Conservation (phyloP, 92 coral and sea anemone genomes). For the Porites divaricata region DNA sequence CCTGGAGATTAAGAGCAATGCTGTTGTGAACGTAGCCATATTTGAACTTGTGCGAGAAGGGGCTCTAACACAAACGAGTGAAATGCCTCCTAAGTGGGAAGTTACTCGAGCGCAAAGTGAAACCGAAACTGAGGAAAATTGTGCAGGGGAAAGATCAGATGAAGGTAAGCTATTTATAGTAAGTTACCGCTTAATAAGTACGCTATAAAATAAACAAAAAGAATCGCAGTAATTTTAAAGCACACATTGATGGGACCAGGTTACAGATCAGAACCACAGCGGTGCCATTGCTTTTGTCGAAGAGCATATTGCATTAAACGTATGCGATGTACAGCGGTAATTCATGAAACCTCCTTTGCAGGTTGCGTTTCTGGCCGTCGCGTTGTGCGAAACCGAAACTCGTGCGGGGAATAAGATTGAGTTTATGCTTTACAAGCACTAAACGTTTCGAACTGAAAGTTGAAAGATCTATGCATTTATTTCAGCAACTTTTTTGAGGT, state of each 20-base stretch:
- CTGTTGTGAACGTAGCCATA: constrained; percentile 26
- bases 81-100: constrained; percentile 43
- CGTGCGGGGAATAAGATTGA: neutral
- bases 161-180: neutral
- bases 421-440: neutral
- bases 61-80: constrained; percentile 19
- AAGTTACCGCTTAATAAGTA: neutral
- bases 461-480: neutral
- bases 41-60: constrained; percentile 36
- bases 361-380: neutral
- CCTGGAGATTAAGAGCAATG: constrained; percentile 20
- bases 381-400: constrained; percentile 27
- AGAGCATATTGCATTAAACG: too few species aligned
- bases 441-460: constrained; percentile 7
- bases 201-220: neutral
- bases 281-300: too few species aligned
- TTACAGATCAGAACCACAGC: too few species aligned
- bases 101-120: neutral
- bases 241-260: too few species aligned
- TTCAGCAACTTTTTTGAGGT: neutral
- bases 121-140: neutral
- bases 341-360: too few species aligned
- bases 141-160: neutral
- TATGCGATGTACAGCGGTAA: too few species aligned
- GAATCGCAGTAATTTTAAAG: too few species aligned